Evolutionary conservation across 2,797 vertebrate genomes (phyloP).

Genomic region (Moxostoma hubbsi): DNA sequence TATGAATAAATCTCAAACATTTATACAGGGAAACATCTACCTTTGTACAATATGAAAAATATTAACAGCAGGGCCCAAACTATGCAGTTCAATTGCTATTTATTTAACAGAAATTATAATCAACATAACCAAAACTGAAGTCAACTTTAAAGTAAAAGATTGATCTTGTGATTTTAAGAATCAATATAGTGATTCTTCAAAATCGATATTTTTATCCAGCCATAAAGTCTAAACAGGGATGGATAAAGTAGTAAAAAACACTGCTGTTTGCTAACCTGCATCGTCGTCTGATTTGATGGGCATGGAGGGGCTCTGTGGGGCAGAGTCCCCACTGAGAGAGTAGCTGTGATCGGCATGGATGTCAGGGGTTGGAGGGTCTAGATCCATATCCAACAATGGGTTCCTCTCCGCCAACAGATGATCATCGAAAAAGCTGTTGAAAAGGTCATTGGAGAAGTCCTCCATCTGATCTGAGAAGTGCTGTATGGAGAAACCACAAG

Average conservation of each 20-base stretch:
- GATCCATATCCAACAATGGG: slow-evolving; percentile 91
- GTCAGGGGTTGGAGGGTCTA: slow-evolving; percentile 87
- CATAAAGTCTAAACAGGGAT: neutral
- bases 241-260: neutral
- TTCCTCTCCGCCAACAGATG: slow-evolving; percentile 90
- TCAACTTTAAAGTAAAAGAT: no score
- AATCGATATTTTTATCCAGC: no score
- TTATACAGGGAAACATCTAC: no score
- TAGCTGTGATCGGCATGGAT: slow-evolving; percentile 99
- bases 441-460: slow-evolving; percentile 97
- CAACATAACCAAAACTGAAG: no score
- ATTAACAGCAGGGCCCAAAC: no score
- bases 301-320: slow-evolving; percentile 94
- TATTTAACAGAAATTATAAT: no score
- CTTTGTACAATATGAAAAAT: no score
- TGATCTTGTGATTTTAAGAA: no score
- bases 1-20: no score
- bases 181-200: no score
- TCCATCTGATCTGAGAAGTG: slow-evolving; percentile 98
- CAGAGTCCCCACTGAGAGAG: slow-evolving; percentile 95
- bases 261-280: slow-evolving; percentile 73
- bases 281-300: slow-evolving; percentile 94
- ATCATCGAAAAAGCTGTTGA: slow-evolving; percentile 98
- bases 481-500: slow-evolving; percentile 64
- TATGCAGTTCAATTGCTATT: no score